phyloP scores from a whole-genome alignment of 2,888 invertebrate species.

The Cheilosia variabilis region DNA sequence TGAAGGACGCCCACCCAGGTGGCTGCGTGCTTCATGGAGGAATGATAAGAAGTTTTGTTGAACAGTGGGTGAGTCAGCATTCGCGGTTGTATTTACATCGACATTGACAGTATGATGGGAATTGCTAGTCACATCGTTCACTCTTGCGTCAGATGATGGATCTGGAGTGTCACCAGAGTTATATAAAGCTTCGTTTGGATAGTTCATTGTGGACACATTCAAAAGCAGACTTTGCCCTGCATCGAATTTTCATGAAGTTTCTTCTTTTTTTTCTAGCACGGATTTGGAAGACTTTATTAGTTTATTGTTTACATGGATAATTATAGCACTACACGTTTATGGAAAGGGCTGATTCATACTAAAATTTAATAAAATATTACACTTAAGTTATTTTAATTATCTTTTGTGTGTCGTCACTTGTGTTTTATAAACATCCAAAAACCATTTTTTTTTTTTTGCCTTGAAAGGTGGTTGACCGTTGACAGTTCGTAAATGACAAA shows the following conservation, averaged over 20 bases:
- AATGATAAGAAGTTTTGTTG: conserved; percentile 77
- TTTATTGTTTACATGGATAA: conserved; percentile 21
- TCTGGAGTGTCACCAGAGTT: conserved; percentile 41
- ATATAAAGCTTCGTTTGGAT: conserved; percentile 61
- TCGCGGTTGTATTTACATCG: conserved; percentile 32
- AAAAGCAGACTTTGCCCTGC: conserved; percentile 60
- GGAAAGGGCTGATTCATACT: conserved; percentile 10
- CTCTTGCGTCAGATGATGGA: conserved; percentile 22
- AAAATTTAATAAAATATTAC: background rate
- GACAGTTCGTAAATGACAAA: conserved; percentile 34
- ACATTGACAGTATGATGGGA: conserved; percentile 48
- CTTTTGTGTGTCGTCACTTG: conserved; percentile 47
- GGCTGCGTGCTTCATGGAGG: conserved; percentile 76
- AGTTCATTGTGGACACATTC: conserved; percentile 56
- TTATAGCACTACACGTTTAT: conserved; percentile 13
- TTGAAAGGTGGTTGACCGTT: conserved; percentile 52
- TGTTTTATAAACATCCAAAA: conserved; percentile 63
- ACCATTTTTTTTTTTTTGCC: conserved; percentile 57
- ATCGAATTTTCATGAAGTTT: conserved; percentile 47
- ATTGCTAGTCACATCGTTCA: conserved; percentile 33
- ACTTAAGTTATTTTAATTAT: conserved; percentile 14
- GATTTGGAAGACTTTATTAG: conserved; percentile 24
- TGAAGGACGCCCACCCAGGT: conserved; percentile 72
- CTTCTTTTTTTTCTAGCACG: conserved; percentile 7
- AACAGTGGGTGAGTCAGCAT: conserved; percentile 58